Percentiles rank a stretch among this genome's conserved stretches.
Evolutionary conservation across 2,797 vertebrate genomes (phyloP).

Genomic region (Philypnodon macrostomus): DNA sequence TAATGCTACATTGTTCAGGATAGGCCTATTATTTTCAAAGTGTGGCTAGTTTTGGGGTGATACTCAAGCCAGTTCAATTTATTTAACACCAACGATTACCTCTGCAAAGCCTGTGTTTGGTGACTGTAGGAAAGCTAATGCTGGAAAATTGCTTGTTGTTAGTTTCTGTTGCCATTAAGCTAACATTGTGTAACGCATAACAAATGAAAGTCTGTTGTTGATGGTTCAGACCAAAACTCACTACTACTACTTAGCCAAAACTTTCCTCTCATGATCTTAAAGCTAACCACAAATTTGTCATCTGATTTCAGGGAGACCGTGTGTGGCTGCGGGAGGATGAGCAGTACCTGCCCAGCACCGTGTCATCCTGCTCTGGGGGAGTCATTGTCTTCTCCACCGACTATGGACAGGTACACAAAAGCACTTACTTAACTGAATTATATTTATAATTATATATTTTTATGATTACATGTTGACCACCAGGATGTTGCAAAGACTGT

Average conservation of each 20-base stretch:
- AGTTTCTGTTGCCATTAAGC: too few species aligned
- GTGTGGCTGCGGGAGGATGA: slow-evolving; percentile 94
- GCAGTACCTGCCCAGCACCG: slow-evolving; percentile 89
- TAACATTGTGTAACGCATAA: too few species aligned
- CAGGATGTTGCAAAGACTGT: too few species aligned
- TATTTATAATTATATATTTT: not conserved
- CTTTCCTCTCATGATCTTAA: not conserved
- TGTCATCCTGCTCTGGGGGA: slow-evolving; percentile 89
- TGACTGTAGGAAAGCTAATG: not conserved
- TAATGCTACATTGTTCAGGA: too few species aligned
- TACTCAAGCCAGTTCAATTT: too few species aligned
- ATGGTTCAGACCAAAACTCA: too few species aligned
- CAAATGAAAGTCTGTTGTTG: too few species aligned
- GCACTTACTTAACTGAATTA: not conserved
- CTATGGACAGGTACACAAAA: slow-evolving; percentile 88
- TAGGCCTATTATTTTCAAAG: too few species aligned
- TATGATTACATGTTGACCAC: not conserved
- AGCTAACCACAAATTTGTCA: not conserved
- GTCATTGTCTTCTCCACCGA: slow-evolving; percentile 87
- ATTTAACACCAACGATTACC: too few species aligned
- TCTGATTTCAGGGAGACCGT: slow-evolving; percentile 82
- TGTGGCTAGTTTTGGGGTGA: too few species aligned
- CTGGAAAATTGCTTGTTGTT: not conserved
- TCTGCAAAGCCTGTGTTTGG: too few species aligned
- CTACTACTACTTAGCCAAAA: too few species aligned